These are phyloP conservation scores for Apogon hyalosoma DNA, from an alignment of 2,797 vertebrate species.

Conservation along the genomic window DNA sequence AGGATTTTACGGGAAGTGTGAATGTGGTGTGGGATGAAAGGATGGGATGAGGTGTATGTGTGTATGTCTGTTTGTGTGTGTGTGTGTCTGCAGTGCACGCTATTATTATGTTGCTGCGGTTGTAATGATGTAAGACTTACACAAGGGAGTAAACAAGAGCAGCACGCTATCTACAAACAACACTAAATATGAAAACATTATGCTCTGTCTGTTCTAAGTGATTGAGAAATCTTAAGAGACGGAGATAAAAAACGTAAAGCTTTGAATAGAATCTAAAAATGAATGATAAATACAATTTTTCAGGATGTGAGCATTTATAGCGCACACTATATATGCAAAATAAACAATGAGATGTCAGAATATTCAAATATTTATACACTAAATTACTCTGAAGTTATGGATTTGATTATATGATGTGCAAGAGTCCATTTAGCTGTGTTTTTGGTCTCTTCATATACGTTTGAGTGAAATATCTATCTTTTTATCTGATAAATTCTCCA, in stretches of 20 bases:
- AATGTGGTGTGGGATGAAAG: slow-evolving; percentile 78
- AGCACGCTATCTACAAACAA: slow-evolving; percentile 75
- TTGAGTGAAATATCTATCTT: too few relatives aligned
- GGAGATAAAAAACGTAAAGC: slow-evolving; percentile 2
- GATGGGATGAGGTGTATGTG: slow-evolving; percentile 69
- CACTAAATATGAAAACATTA: slow-evolving; percentile 59
- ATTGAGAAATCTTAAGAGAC: slow-evolving; percentile 11
- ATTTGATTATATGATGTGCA: too few relatives aligned
- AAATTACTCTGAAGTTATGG: too few relatives aligned
- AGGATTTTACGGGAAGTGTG: slow-evolving; percentile 79
- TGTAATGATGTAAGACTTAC: slow-evolving; percentile 77
- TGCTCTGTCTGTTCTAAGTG: slow-evolving; percentile 29
- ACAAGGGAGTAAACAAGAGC: slow-evolving; percentile 78
- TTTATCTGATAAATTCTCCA: too few relatives aligned
- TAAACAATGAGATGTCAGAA: too few relatives aligned
- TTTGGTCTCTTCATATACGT: too few relatives aligned
- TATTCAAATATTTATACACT: too few relatives aligned
- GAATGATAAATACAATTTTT: not conserved
- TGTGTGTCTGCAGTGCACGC: slow-evolving; percentile 64
- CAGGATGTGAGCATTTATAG: too few relatives aligned
- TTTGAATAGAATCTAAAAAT: not conserved
- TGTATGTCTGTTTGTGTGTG: slow-evolving; percentile 44
- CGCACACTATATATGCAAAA: too few relatives aligned
- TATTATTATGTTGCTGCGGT: slow-evolving; percentile 82
- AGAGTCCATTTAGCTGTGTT: too few relatives aligned